Percentiles rank a stretch among this genome's conserved stretches.
Conservation (phyloP, 2,113 vertebrate genomes). For the Platycercus adscitus region DNA sequence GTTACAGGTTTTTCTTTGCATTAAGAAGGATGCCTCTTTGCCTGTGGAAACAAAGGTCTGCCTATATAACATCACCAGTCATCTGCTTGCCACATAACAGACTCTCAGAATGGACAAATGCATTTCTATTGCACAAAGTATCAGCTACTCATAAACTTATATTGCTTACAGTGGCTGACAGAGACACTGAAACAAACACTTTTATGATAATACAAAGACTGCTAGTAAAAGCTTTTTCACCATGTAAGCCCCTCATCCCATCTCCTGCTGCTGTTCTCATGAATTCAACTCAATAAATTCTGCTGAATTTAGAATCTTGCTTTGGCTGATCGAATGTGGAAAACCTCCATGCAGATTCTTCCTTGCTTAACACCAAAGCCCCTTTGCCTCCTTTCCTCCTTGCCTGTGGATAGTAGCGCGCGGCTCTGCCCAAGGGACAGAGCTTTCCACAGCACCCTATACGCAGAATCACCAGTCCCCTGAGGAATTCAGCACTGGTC, state of each 20-base stretch:
- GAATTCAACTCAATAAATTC: neutral
- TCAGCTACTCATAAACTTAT: neutral
- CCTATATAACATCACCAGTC: neutral
- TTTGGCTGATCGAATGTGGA: rapidly evolving
- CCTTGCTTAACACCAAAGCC: neutral
- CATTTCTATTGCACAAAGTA: neutral
- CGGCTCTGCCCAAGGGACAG: neutral
- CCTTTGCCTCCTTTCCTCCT: neutral
- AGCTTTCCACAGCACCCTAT: neutral
- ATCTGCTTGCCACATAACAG: neutral
- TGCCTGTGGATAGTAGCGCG: neutral
- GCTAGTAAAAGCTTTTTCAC: neutral
- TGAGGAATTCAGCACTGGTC: conserved; percentile 71
- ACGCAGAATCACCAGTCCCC: conserved; percentile 19
- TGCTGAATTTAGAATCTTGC: neutral
- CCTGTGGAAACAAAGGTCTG: neutral
- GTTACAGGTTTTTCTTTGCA: neutral
- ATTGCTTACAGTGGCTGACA: neutral
- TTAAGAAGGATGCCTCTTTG: neutral
- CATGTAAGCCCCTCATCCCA: neutral
- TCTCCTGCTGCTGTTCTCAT: neutral
- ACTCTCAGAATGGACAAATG: neutral
- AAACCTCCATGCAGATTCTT: rapidly evolving
- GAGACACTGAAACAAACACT: neutral
- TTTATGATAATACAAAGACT: neutral